These are phyloP conservation scores for Heliangelus exortis DNA, from an alignment of 2,797 vertebrate genomes.

Conservation along the genomic window DNA sequence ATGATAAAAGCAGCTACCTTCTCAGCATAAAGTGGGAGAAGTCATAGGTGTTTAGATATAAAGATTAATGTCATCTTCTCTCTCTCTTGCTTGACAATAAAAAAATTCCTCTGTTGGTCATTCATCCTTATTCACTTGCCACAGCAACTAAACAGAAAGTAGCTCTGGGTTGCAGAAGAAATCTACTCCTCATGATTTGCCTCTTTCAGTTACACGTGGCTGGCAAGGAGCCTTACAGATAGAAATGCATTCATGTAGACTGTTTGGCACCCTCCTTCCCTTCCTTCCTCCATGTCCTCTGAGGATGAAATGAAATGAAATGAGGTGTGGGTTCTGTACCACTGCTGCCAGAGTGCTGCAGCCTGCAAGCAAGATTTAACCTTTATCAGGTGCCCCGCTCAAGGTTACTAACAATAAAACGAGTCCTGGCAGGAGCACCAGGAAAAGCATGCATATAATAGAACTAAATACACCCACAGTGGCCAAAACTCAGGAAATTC, in stretches of 20 bases:
- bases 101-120: background rate
- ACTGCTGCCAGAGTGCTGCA: background rate
- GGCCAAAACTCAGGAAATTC: conserved; percentile 53
- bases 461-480: conserved; percentile 7
- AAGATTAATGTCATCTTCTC: background rate
- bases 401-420: conserved; percentile 34
- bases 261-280: background rate
- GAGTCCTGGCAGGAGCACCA: background rate
- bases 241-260: background rate
- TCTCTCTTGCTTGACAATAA: background rate
- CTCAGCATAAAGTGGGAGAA: background rate
- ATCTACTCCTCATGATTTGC: background rate
- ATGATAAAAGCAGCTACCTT: background rate
- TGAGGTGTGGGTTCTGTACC: conserved; percentile 8
- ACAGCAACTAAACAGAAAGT: background rate
- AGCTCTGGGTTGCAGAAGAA: background rate
- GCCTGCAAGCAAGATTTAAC: background rate
- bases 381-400: background rate
- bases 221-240: background rate
- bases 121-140: background rate
- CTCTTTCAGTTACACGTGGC: background rate
- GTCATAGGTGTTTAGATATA: background rate
- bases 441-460: background rate
- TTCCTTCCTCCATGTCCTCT: conserved; percentile 12
- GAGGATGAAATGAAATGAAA: background rate